A percentile compares a stretch with the other conserved stretches of the same genome.
These are phyloP conservation scores for Drosophila algonquin DNA, from an alignment of 2,888 invertebrate genomes.

Conservation along the genomic window DNA sequence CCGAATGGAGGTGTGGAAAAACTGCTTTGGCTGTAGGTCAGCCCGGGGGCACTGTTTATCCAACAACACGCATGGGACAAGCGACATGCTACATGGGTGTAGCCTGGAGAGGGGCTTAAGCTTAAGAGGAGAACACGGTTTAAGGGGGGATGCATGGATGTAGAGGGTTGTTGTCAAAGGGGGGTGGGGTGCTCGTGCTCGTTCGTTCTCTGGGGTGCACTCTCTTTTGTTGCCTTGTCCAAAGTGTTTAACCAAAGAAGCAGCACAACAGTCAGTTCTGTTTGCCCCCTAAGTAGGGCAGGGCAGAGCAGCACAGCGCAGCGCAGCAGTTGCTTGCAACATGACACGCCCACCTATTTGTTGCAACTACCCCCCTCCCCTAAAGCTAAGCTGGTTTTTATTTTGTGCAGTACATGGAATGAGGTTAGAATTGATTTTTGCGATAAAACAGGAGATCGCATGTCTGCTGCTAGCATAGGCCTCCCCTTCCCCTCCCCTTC, in stretches of 20 bases:
- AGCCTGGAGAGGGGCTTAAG: not conserved
- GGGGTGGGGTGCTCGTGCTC: not conserved
- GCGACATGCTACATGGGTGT: not conserved
- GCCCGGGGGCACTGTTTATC: not conserved
- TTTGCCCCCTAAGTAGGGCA: conserved; percentile 63
- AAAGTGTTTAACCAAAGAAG: conserved; percentile 65
- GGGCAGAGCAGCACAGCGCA: conserved; percentile 16
- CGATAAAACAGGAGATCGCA: conserved; percentile 51
- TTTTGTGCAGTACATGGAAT: conserved; percentile 38
- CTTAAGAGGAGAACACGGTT: not conserved
- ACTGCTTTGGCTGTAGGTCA: not conserved
- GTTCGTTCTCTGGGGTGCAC: conserved; percentile 5
- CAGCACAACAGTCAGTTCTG: conserved; percentile 49
- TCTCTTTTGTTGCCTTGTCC: conserved; percentile 36
- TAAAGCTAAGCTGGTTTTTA: not conserved
- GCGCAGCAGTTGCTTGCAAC: conserved; percentile 8
- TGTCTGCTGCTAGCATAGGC: conserved; percentile 4
- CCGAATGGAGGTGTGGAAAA: not conserved
- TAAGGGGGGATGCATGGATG: not conserved
- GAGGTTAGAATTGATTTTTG: conserved; percentile 72
- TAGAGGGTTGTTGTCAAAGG: no score
- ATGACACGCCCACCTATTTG: conserved; percentile 31
- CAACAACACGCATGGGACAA: not conserved
- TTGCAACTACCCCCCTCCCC: conserved; percentile 30
- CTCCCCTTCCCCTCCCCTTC: not conserved